Evolutionary conservation across 2,113 vertebrate genomes (phyloP).

Genomic region (Eleginops maclovinus): DNA sequence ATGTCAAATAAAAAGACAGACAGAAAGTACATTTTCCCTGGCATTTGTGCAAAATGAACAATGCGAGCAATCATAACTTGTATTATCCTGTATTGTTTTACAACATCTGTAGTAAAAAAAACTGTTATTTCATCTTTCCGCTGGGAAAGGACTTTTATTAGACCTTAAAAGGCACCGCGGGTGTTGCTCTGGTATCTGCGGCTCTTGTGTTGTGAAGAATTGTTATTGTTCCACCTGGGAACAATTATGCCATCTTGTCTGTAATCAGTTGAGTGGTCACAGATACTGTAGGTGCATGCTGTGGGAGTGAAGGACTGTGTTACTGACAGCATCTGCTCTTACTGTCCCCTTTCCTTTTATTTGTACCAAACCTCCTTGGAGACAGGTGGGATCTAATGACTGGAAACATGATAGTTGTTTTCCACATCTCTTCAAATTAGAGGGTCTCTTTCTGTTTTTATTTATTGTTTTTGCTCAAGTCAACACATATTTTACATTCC

Average conservation of each 20-base stretch:
- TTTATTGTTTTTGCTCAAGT: slow-evolving; percentile 26
- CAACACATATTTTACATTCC: slow-evolving; percentile 62
- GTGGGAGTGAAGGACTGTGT: slow-evolving; percentile 32
- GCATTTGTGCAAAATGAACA: slow-evolving; percentile 2
- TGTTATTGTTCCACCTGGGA: slow-evolving; percentile 66
- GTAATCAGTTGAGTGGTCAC: slow-evolving; percentile 60
- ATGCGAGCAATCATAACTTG: slow-evolving; percentile 11
- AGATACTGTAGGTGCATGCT: slow-evolving; percentile 43
- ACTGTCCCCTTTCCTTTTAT: slow-evolving; percentile 17
- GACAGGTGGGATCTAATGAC: slow-evolving; percentile 61
- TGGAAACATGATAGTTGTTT: slow-evolving; percentile 48
- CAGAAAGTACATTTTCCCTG: neutral
- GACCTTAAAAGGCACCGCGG: slow-evolving; percentile 62
- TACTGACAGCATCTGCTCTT: slow-evolving; percentile 16
- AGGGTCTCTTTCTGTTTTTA: slow-evolving; percentile 43
- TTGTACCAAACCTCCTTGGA: slow-evolving; percentile 25
- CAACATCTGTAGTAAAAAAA: slow-evolving; percentile 38
- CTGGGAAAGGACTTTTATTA: slow-evolving; percentile 50
- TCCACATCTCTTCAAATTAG: slow-evolving; percentile 54
- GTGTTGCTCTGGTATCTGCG: slow-evolving; percentile 42
- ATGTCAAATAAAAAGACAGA: neutral
- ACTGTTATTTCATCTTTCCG: slow-evolving; percentile 61
- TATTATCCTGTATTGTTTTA: slow-evolving; percentile 51
- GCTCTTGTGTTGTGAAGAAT: slow-evolving; percentile 12
- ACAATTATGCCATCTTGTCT: slow-evolving; percentile 55